Percentiles rank a stretch among this genome's conserved stretches.
These are phyloP conservation scores for Dendrocopos noguchii DNA, from an alignment of 2,113 vertebrate genomes.

Conservation along the genomic window DNA sequence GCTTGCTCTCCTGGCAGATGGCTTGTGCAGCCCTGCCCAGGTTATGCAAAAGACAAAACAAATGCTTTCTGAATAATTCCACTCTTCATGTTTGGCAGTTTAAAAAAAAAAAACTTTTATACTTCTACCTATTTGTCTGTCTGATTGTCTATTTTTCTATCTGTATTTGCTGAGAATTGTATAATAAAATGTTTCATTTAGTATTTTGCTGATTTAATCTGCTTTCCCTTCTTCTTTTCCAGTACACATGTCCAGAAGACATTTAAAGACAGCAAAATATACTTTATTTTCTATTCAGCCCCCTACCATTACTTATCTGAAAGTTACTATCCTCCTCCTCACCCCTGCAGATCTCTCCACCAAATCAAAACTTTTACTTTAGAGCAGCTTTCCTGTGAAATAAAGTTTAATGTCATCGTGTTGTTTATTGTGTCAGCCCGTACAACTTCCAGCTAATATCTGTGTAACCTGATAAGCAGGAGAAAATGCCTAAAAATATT, in stretches of 20 bases:
- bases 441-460: conserved; percentile 24
- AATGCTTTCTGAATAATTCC: neutral
- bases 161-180: neutral
- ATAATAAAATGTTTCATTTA: neutral
- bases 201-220: neutral
- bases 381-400: neutral
- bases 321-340: neutral
- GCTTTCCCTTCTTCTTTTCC: neutral
- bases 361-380: conserved; percentile 33
- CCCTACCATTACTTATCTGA: neutral
- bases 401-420: neutral
- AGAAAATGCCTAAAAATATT: conserved; percentile 51
- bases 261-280: neutral
- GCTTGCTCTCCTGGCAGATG: neutral
- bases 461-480: conserved; percentile 53
- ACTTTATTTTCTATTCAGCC: neutral
- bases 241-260: neutral
- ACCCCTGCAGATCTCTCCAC: neutral
- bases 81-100: neutral
- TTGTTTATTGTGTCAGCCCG: conserved; percentile 14
- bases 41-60: neutral
- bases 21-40: neutral
- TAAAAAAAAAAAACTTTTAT: neutral
- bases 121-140: neutral
- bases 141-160: neutral